Percentiles rank a stretch among this genome's conserved stretches.
These are phyloP conservation scores for Percina caprodes DNA, from an alignment of 2,113 vertebrate genomes.

Conservation along the genomic window DNA sequence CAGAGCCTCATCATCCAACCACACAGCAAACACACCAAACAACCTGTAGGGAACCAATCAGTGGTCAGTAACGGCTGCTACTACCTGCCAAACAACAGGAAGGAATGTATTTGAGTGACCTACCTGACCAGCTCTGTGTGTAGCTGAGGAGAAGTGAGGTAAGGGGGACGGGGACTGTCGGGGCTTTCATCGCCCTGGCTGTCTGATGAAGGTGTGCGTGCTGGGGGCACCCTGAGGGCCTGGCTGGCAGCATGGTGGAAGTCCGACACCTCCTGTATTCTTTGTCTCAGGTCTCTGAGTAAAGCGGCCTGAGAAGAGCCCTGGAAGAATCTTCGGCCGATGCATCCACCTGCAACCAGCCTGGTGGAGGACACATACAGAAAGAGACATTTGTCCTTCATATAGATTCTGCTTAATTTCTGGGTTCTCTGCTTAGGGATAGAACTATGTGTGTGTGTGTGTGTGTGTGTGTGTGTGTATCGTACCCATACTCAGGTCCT, in stretches of 20 bases:
- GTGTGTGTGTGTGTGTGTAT: slow-evolving; percentile 1
- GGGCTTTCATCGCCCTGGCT: slow-evolving; percentile 76
- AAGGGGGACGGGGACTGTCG: slow-evolving; percentile 55
- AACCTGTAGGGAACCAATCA: slow-evolving; percentile 82
- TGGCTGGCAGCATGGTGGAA: slow-evolving; percentile 96
- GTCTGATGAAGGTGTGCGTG: slow-evolving; percentile 80
- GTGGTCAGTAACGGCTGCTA: not conserved
- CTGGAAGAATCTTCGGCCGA: slow-evolving; percentile 94
- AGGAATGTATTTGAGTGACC: slow-evolving; percentile 12
- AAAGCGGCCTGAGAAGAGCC: slow-evolving; percentile 85
- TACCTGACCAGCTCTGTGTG: slow-evolving; percentile 96
- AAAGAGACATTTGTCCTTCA: not conserved
- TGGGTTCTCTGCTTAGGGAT: not conserved
- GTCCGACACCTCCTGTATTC: slow-evolving; percentile 91
- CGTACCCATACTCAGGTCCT: slow-evolving; percentile 95
- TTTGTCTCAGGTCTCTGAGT: slow-evolving; percentile 90
- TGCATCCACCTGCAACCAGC: slow-evolving; percentile 91
- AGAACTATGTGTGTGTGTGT: not conserved
- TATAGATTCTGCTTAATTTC: not conserved
- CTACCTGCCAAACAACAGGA: not conserved
- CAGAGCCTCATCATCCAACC: slow-evolving; percentile 96
- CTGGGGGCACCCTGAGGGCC: slow-evolving; percentile 86
- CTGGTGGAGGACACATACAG: slow-evolving; percentile 73
- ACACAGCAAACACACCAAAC: slow-evolving; percentile 92
- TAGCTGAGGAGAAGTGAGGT: slow-evolving; percentile 91